Evolutionary conservation across 2,113 vertebrate species (phyloP), one percentile per base, ranked within the genome.

Genomic region (Leiothrix lutea): DNA sequence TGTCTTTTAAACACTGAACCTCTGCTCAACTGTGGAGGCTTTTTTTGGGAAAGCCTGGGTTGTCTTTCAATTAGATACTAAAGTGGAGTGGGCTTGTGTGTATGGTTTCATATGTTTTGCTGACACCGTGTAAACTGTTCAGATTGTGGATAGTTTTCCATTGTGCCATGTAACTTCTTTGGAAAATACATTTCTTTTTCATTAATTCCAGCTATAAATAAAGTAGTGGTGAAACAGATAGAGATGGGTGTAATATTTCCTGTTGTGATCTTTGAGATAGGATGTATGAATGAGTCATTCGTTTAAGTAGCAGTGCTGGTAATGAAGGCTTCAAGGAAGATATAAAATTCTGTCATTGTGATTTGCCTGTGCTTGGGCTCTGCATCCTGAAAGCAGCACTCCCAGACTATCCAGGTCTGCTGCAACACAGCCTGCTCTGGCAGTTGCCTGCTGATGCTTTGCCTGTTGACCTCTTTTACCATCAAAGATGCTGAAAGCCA

Each of bases 211-310:
- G 62, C 83, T 95, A 84, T 92, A 94, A 94, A 97, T 94, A 94
- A 95, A 82, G 64, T 33, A 84, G 65, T 61, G 64, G 73, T 88
- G 94, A 81, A 90, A 48, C 70, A 77, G 92, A 66, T 28, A 92
- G 77, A 95, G 91, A 91, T 66, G 88, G 26, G 50, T 95, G 91
- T 86, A 96, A 79, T 88, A 74, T 88, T 93, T 95, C 92, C 96
- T 96, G 94, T 97, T 97, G 88, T 86, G 93, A 95, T 93, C 89
- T 77, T 86, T 79, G 88, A 95, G 82, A 77, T 53, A 93, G 91
- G 70, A 73, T 29, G 86, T 80, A 90, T 94, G 90, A 74, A 82
- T 93, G 91, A 93, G 54, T 96, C 93, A 94, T 97, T 97, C 97
- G 90, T 97, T 90, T 80, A 96, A 94, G 35, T 56, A 77, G 56